phyloP scores from a whole-genome alignment of 2,113 vertebrate species.

The Strix uralensis region DNA sequence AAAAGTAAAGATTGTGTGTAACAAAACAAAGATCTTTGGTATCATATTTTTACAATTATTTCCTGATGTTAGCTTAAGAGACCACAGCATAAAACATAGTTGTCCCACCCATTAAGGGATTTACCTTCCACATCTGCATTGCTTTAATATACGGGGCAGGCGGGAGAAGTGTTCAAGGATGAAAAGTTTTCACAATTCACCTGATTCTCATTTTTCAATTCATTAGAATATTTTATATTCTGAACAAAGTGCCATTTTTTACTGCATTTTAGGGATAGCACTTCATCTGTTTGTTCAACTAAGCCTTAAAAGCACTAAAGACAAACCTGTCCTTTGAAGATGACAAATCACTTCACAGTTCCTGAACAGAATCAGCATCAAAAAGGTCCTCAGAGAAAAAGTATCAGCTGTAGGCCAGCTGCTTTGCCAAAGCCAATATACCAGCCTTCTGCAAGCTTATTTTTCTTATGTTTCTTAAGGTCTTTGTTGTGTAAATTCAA shows the following conservation, averaged over 20 bases:
- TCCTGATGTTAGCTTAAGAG: constrained; percentile 14
- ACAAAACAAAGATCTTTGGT: background rate
- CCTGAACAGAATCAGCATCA: background rate
- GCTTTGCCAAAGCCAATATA: constrained; percentile 21
- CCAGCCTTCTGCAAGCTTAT: background rate
- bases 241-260: background rate
- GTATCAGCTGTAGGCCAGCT: constrained; percentile 35
- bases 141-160: background rate
- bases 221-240: constrained; percentile 15
- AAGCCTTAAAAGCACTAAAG: constrained; percentile 25
- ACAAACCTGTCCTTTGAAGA: constrained; percentile 46
- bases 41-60: background rate
- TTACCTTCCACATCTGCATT: constrained; percentile 18
- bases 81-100: background rate
- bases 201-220: constrained; percentile 25
- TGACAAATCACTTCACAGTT: constrained; percentile 45
- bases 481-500: background rate
- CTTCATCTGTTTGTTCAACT: constrained; percentile 23
- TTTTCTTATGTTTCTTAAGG: background rate
- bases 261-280: background rate
- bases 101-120: background rate
- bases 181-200: constrained; percentile 7
- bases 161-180: background rate
- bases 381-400: constrained; percentile 30
- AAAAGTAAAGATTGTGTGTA: background rate